Percentiles rank a stretch among this genome's conserved stretches.
Conservation (phyloP, 2,888 invertebrate genomes). For the Mesorhabditis belari region DNA sequence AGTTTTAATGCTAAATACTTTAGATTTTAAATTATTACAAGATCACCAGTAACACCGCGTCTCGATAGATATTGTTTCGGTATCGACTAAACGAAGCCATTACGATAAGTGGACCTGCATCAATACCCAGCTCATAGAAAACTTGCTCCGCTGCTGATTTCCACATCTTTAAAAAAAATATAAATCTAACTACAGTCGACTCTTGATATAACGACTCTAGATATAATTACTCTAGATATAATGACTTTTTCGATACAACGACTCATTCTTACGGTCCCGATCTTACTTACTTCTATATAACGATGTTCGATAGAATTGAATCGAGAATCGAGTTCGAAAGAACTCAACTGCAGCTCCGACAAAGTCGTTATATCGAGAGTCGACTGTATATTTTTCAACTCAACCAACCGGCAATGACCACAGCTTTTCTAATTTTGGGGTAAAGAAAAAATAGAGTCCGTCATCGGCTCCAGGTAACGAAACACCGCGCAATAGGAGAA, state of each 20-base stretch:
- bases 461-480: slow-evolving; percentile 42
- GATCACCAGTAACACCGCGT: slow-evolving; percentile 41
- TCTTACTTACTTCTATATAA: too few relatives aligned
- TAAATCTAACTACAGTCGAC: too few relatives aligned
- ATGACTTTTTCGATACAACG: too few relatives aligned
- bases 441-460: slow-evolving; percentile 43
- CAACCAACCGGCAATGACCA: slow-evolving; percentile 21
- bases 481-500: slow-evolving; percentile 47
- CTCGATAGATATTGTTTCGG: slow-evolving; percentile 49
- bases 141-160: slow-evolving; percentile 55
- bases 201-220: too few relatives aligned
- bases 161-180: slow-evolving; percentile 52
- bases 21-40: slow-evolving; percentile 20
- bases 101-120: slow-evolving; percentile 47
- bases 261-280: too few relatives aligned
- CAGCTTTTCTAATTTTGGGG: slow-evolving; percentile 26
- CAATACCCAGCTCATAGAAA: slow-evolving; percentile 56
- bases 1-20: background rate
- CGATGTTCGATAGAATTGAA: too few relatives aligned
- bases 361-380: too few relatives aligned
- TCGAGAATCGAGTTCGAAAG: background rate
- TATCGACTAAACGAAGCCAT: slow-evolving; percentile 49
- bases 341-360: background rate
- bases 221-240: too few relatives aligned
- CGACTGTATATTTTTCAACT: background rate